Percentiles rank a stretch among this genome's conserved stretches.
Conservation (phyloP, 2,888 invertebrate genomes). For the Ligdia adustata region DNA sequence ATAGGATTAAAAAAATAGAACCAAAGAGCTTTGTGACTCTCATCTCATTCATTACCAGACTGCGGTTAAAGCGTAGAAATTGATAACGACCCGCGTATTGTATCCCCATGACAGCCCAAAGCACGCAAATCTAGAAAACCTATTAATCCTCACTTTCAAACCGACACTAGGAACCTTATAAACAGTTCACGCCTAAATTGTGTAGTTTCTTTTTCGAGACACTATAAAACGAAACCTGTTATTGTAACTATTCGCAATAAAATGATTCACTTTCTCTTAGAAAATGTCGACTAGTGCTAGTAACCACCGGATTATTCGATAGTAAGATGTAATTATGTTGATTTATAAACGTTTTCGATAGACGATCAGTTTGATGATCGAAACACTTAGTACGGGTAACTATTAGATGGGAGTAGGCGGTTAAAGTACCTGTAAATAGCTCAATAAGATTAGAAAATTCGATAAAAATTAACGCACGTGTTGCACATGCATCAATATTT, state of each 20-base stretch:
- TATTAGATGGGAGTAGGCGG: no score
- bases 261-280: constrained; percentile 79
- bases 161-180: constrained; percentile 1
- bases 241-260: constrained; percentile 68
- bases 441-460: no score
- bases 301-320: constrained; percentile 50
- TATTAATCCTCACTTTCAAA: constrained; percentile 10
- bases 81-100: neutral
- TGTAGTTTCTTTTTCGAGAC: constrained; percentile 17
- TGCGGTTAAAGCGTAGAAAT: neutral
- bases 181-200: constrained; percentile 8
- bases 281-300: constrained; percentile 41
- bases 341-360: constrained; percentile 56
- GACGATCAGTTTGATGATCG: constrained; percentile 33
- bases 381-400: no score
- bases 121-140: neutral
- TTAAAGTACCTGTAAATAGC: no score
- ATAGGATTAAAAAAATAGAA: no score
- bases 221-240: constrained; percentile 57
- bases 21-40: no score
- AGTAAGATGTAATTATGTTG: constrained; percentile 61
- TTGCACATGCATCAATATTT: no score
- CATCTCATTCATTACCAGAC: no score
- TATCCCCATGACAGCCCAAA: neutral
- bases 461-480: no score